Percentiles rank a stretch among this genome's conserved stretches.
Conservation (phyloP, 2,888 invertebrate species). For the Drosophila aldrichi region DNA sequence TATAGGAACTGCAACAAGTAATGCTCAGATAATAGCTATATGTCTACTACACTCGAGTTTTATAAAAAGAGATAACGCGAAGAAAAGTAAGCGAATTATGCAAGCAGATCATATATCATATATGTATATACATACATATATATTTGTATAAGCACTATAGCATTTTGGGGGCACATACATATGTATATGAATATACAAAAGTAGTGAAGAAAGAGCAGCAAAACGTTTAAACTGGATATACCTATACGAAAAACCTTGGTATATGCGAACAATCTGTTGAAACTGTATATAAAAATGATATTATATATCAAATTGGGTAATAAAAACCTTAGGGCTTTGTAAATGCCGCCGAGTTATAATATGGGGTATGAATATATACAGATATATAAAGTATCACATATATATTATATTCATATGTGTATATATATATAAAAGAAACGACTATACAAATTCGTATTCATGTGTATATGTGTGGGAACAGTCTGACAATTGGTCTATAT, state of each 20-base stretch:
- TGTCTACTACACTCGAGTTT: neutral
- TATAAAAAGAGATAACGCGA: neutral
- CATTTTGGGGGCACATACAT: neutral
- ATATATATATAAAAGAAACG: neutral
- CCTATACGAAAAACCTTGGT: neutral
- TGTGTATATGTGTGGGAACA: slow-evolving; percentile 22
- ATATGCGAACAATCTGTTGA: neutral
- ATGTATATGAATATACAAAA: no score
- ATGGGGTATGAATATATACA: neutral
- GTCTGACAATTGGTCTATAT: slow-evolving; percentile 36
- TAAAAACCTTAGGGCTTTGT: slow-evolving; percentile 5
- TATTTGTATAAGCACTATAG: neutral
- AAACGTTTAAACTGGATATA: neutral
- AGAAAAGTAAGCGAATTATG: neutral
- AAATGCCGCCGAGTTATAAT: slow-evolving; percentile 3
- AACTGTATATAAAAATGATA: neutral
- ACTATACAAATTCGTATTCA: neutral
- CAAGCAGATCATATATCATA: neutral
- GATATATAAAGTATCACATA: neutral
- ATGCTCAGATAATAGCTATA: neutral
- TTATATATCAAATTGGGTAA: slow-evolving; percentile 2
- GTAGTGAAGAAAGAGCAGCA: neutral
- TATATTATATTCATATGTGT: neutral
- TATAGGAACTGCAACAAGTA: neutral
- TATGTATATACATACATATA: no score